Percentiles rank a stretch among this genome's conserved stretches.
These are phyloP conservation scores for Polypterus bichir DNA, from an alignment of 2,113 vertebrate species.

Conservation along the genomic window DNA sequence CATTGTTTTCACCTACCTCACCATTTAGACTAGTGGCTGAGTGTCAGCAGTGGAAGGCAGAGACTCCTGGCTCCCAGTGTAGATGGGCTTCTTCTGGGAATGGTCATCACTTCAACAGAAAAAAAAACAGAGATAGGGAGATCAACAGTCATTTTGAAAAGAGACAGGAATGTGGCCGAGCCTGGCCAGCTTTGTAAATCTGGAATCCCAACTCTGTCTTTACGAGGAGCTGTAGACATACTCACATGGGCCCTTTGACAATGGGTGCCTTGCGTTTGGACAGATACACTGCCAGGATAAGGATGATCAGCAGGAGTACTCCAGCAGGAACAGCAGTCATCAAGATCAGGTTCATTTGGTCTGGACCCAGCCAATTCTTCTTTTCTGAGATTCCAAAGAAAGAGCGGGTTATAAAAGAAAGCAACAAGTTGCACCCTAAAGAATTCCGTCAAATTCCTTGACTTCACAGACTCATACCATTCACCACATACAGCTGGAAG, in stretches of 20 bases:
- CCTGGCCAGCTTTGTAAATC: too few relatives aligned
- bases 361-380: constrained; percentile 39
- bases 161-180: too few relatives aligned
- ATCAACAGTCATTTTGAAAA: too few relatives aligned
- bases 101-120: constrained; percentile 43
- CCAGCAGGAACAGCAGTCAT: constrained; percentile 26
- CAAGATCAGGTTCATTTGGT: constrained; percentile 30
- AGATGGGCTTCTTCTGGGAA: constrained; percentile 60
- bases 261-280: not conserved
- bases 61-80: constrained; percentile 46
- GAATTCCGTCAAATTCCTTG: too few relatives aligned
- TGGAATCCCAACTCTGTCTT: too few relatives aligned
- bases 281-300: not conserved
- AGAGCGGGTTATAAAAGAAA: too few relatives aligned
- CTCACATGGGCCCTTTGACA: constrained; percentile 55
- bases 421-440: too few relatives aligned
- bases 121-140: constrained; percentile 6
- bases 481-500: constrained; percentile 39
- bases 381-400: constrained; percentile 29
- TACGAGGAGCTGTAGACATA: not conserved
- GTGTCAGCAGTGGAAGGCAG: constrained; percentile 45
- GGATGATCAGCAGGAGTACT: constrained; percentile 26
- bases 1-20: not conserved
- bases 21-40: constrained; percentile 50
- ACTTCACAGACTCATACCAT: constrained; percentile 28